Evolutionary conservation across 2,797 vertebrate genomes (phyloP).

Genomic region (Onychomys torridus): DNA sequence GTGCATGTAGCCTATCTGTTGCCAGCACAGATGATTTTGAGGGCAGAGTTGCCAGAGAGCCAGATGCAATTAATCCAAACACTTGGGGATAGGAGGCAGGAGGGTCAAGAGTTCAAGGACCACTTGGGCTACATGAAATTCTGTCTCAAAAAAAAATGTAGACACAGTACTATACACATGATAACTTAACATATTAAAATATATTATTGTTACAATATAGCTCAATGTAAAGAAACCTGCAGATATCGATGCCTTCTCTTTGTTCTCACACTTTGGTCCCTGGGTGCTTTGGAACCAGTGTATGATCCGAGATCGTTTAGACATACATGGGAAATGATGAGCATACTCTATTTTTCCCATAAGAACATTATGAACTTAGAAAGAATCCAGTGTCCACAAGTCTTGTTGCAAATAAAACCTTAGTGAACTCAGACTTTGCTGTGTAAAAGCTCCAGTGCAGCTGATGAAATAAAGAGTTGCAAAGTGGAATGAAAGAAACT

Average conservation of each 20-base stretch:
- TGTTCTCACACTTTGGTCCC: background rate
- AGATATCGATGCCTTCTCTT: background rate
- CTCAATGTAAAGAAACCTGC: background rate
- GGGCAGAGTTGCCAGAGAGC: background rate
- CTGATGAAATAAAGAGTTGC: background rate
- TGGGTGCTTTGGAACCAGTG: background rate
- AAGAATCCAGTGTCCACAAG: background rate
- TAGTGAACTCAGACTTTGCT: background rate
- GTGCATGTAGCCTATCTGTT: background rate
- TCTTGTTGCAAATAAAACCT: background rate
- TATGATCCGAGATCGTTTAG: background rate
- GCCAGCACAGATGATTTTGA: background rate
- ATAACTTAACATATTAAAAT: background rate
- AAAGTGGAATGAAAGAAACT: background rate
- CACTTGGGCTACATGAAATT: background rate
- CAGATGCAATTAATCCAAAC: background rate
- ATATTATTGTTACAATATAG: background rate
- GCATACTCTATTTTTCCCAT: background rate
- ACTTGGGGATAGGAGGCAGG: background rate
- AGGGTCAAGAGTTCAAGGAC: background rate
- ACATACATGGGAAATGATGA: background rate
- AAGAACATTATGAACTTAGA: background rate
- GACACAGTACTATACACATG: background rate
- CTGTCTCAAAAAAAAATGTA: background rate
- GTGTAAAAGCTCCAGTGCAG: background rate